Evolutionary conservation across 2,797 vertebrate genomes (phyloP).

Genomic region (Limnodromus scolopaceus): DNA sequence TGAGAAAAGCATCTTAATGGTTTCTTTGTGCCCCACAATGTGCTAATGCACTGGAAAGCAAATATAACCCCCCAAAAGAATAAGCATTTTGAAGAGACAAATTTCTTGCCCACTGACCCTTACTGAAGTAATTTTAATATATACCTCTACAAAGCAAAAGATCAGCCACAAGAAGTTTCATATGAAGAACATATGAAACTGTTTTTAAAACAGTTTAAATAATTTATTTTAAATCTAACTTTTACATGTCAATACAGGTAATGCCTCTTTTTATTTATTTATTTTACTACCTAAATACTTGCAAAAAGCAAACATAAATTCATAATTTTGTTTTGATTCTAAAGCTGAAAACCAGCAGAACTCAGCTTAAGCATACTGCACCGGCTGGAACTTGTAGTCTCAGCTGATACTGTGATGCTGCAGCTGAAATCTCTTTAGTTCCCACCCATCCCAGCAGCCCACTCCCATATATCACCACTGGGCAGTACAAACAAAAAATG

Average conservation of each 20-base stretch:
- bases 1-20: neutral
- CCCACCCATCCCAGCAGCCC: neutral
- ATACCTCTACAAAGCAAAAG: neutral
- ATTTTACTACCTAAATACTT: neutral
- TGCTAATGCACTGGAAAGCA: neutral
- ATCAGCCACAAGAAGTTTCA: neutral
- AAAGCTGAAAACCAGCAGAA: neutral
- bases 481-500: neutral
- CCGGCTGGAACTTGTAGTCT: too few relatives aligned
- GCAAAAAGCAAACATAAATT: neutral
- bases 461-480: neutral
- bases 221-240: neutral
- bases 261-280: neutral
- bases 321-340: neutral
- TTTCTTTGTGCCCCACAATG: neutral
- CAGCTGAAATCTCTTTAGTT: neutral
- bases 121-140: neutral
- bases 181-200: neutral
- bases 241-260: neutral
- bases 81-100: neutral
- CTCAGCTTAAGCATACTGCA: rapidly evolving
- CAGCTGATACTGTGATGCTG: neutral
- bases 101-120: neutral
- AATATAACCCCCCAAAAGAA: neutral
- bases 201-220: neutral